A percentile compares a stretch with the other conserved stretches of the same genome.
Conservation (phyloP, 1,140 invertebrate genomes). For the Callitettix versicolor region DNA sequence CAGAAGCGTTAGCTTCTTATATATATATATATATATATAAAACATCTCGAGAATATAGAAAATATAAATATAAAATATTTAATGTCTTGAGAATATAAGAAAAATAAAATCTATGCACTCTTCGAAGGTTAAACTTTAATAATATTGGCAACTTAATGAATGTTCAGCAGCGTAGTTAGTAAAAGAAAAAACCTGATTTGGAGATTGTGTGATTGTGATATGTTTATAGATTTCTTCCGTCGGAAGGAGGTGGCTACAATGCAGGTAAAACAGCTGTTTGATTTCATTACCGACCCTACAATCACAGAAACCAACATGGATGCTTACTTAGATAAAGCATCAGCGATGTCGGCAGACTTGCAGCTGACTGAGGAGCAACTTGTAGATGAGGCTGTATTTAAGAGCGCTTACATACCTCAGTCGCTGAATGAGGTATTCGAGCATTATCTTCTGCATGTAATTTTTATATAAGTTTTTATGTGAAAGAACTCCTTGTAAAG, state of each 20-base stretch:
- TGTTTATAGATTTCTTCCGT: conserved; percentile 72
- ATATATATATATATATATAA: no score
- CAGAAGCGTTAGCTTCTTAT: no score
- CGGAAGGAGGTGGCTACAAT: conserved; percentile 82
- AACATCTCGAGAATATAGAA: no score
- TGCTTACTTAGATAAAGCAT: conserved; percentile 58
- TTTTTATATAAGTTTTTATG: conserved; percentile 3
- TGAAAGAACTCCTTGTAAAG: background rate
- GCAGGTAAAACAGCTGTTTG: conserved; percentile 84
- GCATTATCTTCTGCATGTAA: conserved; percentile 10
- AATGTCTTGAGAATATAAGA: no score
- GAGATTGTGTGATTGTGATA: background rate
- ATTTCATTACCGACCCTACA: conserved; percentile 87
- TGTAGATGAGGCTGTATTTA: conserved; percentile 84
- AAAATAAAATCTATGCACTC: no score
- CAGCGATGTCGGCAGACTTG: conserved; percentile 46
- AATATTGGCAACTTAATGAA: no score
- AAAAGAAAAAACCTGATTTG: no score
- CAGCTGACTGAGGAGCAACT: conserved; percentile 54
- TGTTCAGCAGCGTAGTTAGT: no score
- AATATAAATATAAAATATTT: no score
- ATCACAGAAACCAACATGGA: conserved; percentile 77
- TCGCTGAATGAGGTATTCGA: conserved; percentile 71
- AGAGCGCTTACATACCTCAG: conserved; percentile 88
- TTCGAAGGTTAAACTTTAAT: no score